Percentiles rank a stretch among this genome's conserved stretches.
These are phyloP conservation scores for Pollenia angustigena DNA, from an alignment of 2,888 invertebrate genomes.

Conservation along the genomic window DNA sequence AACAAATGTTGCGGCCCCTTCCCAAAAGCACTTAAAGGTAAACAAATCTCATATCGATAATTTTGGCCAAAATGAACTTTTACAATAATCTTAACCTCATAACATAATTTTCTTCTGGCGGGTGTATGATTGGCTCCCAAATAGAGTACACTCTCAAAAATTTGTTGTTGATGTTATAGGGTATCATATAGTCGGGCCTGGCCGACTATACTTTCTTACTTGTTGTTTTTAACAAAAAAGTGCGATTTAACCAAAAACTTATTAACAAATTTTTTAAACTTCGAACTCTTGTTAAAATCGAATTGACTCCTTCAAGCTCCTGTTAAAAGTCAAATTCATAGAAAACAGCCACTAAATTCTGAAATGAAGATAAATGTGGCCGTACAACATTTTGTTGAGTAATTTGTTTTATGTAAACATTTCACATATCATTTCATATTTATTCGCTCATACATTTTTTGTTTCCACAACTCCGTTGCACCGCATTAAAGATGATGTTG, in stretches of 20 bases:
- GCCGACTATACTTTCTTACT: too few relatives aligned
- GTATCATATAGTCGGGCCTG: too few relatives aligned
- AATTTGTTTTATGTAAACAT: conserved; percentile 72
- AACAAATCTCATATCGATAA: too few relatives aligned
- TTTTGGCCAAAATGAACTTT: too few relatives aligned
- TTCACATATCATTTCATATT: conserved; percentile 65
- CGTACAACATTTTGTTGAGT: conserved; percentile 65
- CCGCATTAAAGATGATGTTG: conserved; percentile 12
- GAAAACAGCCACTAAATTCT: conserved; percentile 47
- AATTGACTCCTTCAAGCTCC: neutral
- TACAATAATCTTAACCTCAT: too few relatives aligned
- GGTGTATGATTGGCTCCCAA: too few relatives aligned
- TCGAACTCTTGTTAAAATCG: neutral
- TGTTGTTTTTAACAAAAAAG: neutral
- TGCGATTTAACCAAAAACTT: neutral
- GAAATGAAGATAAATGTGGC: conserved; percentile 68
- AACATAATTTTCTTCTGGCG: too few relatives aligned
- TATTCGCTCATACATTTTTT: conserved; percentile 33
- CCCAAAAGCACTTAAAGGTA: too few relatives aligned
- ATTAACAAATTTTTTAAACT: neutral
- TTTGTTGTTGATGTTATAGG: too few relatives aligned
- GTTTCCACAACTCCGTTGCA: neutral
- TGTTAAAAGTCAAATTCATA: conserved; percentile 12
- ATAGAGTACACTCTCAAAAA: too few relatives aligned
- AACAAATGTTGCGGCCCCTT: too few relatives aligned